Evolutionary conservation across 1,140 invertebrate species (phyloP).

Genomic region (Ips nitidus): DNA sequence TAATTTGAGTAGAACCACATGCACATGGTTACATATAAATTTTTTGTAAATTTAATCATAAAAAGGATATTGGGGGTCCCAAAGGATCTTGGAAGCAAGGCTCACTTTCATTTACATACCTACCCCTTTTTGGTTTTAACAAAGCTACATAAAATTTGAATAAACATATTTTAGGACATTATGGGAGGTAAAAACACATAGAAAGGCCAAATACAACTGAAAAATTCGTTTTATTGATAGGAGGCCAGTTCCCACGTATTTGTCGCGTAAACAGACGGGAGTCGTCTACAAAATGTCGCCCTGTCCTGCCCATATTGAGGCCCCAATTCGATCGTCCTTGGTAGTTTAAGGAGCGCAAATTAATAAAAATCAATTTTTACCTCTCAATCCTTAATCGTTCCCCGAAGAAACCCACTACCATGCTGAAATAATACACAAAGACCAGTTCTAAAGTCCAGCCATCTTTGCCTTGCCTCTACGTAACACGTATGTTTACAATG

Average conservation of each 20-base stretch:
- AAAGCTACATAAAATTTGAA: too few species aligned
- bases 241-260: slow-evolving; percentile 31
- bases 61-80: too few species aligned
- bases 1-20: too few species aligned
- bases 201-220: too few species aligned
- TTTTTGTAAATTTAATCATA: too few species aligned
- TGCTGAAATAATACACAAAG: slow-evolving; percentile 50
- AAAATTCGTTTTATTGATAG: neutral
- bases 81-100: too few species aligned
- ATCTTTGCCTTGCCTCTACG: slow-evolving; percentile 45
- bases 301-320: slow-evolving; percentile 25
- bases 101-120: too few species aligned
- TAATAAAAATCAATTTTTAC: slow-evolving; percentile 34
- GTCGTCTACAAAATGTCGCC: slow-evolving; percentile 36
- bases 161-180: too few species aligned
- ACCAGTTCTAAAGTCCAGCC: slow-evolving; percentile 48
- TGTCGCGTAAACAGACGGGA: slow-evolving; percentile 31
- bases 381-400: slow-evolving; percentile 45
- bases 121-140: too few species aligned
- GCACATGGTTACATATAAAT: too few species aligned
- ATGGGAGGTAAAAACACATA: too few species aligned
- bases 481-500: slow-evolving; percentile 43
- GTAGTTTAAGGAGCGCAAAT: neutral
- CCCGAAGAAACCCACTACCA: slow-evolving; percentile 47
- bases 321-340: neutral